phyloP scores from a whole-genome alignment of 2,888 invertebrate genomes.

The Microctonus brassicae region DNA sequence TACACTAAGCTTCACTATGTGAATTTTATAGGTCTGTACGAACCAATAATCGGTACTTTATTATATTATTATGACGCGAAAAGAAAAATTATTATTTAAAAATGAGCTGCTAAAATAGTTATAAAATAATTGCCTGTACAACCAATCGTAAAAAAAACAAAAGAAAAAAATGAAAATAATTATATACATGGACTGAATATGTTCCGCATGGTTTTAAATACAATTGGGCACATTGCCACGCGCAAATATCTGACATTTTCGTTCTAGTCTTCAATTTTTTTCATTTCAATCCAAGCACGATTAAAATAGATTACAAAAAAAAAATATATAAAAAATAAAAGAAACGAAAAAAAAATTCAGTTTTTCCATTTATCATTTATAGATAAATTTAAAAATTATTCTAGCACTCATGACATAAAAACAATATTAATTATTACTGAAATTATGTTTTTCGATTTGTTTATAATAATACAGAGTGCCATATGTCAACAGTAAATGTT shows the following conservation, averaged over 20 bases:
- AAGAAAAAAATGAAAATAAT: too few species aligned
- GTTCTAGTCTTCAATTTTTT: not conserved
- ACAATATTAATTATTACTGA: too few species aligned
- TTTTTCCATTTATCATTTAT: not conserved
- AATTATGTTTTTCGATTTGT: too few species aligned
- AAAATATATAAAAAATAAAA: too few species aligned
- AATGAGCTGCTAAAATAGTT: not conserved
- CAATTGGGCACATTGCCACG: not conserved
- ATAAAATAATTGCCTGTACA: not conserved
- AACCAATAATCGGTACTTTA: not conserved
- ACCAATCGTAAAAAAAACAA: not conserved
- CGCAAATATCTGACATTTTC: not conserved
- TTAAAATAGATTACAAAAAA: not conserved
- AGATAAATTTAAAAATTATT: not conserved
- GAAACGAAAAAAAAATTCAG: not conserved
- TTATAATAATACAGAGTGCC: too few species aligned
- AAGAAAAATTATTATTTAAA: not conserved
- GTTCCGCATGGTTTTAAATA: not conserved
- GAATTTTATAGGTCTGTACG: slow-evolving; percentile 34
- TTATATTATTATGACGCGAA: not conserved
- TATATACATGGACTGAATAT: not conserved
- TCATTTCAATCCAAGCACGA: not conserved
- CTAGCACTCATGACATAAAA: not conserved
- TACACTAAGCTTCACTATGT: slow-evolving; percentile 52
- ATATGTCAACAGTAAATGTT: not conserved